These are phyloP conservation scores for Luehdorfia chinensis DNA, from an alignment of 1,140 invertebrate species.

Conservation along the genomic window DNA sequence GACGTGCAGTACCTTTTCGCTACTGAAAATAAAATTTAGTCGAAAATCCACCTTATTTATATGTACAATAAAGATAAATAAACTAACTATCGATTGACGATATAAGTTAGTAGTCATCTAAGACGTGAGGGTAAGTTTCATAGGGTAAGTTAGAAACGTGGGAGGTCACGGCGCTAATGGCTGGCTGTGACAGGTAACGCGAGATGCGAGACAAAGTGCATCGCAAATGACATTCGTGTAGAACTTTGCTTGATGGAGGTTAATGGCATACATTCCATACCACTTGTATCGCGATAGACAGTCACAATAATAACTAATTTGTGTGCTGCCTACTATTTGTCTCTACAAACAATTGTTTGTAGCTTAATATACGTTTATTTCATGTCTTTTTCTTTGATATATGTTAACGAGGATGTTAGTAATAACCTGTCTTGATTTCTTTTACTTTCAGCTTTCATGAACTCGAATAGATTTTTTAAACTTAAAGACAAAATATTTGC, in stretches of 20 bases:
- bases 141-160: conserved; percentile 56
- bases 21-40: conserved; percentile 15
- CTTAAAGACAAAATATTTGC: conserved; percentile 16
- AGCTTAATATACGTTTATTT: no score
- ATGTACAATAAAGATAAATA: conserved; percentile 7
- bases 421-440: background rate
- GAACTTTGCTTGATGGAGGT: conserved; percentile 41
- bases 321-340: background rate
- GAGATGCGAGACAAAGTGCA: conserved; percentile 71
- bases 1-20: conserved; percentile 19
- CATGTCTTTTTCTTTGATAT: no score
- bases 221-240: conserved; percentile 56
- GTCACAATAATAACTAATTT: conserved; percentile 1
- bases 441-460: conserved; percentile 2
- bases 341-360: background rate
- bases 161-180: conserved; percentile 69
- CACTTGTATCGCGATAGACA: conserved; percentile 3
- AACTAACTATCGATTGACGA: conserved; percentile 18
- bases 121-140: conserved; percentile 61
- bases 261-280: conserved; percentile 36
- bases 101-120: conserved; percentile 31
- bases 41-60: conserved; percentile 28
- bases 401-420: background rate
- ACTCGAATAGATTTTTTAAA: conserved; percentile 11
- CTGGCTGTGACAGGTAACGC: conserved; percentile 66